Evolutionary conservation across 2,797 vertebrate species (phyloP).

Genomic region (Gadopsis bispinosus): DNA sequence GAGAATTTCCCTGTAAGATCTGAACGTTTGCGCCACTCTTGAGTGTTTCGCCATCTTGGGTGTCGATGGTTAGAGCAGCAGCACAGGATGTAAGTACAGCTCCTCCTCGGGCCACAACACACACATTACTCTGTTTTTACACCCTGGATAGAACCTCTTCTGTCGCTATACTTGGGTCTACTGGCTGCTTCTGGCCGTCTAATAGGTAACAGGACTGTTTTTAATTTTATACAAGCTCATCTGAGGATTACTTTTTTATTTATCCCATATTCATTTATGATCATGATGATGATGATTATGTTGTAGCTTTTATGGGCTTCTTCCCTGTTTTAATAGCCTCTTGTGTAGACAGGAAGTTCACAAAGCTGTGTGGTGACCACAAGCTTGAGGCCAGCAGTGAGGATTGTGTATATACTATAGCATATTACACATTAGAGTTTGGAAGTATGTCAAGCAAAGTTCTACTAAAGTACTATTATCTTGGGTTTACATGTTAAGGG

Average conservation of each 20-base stretch:
- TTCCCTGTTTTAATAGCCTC: neutral
- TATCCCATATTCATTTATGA: neutral
- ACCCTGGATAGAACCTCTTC: neutral
- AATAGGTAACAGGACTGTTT: no score
- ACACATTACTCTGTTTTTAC: neutral
- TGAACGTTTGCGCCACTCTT: neutral
- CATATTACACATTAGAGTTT: neutral
- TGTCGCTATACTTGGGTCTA: neutral
- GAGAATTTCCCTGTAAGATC: neutral
- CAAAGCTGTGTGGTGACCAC: neutral
- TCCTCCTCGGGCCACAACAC: neutral
- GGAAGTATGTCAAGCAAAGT: neutral
- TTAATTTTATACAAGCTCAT: no score
- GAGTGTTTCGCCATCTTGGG: neutral
- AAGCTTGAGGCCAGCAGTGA: neutral
- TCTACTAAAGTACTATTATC: no score
- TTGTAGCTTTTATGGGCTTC: neutral
- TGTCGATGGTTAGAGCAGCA: neutral
- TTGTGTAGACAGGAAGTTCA: constrained; percentile 1
- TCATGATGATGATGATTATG: neutral
- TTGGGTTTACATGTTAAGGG: neutral
- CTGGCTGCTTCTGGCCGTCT: no score
- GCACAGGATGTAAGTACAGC: neutral
- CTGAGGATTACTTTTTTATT: neutral
- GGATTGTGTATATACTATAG: neutral